A percentile compares a stretch with the other conserved stretches of the same genome.
These are phyloP conservation scores for Eulimnadia texana DNA, from an alignment of 1,140 invertebrate genomes.

Conservation along the genomic window DNA sequence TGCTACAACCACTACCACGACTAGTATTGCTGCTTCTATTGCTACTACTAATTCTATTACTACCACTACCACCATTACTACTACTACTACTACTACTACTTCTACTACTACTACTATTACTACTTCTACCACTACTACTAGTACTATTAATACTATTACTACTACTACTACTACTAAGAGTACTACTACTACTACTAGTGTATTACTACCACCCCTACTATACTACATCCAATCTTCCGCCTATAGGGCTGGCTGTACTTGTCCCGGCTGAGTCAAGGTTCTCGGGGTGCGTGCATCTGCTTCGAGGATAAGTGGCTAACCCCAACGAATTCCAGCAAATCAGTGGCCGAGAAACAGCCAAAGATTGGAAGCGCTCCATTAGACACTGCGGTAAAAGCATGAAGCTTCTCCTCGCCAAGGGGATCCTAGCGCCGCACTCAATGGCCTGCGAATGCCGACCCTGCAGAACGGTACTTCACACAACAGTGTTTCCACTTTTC, in stretches of 20 bases:
- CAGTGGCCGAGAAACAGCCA: slow-evolving; percentile 35
- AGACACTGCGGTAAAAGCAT: slow-evolving; percentile 36
- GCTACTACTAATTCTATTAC: not conserved
- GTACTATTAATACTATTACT: not conserved
- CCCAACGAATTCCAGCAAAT: slow-evolving; percentile 37
- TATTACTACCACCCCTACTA: not conserved
- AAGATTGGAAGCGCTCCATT: slow-evolving; percentile 37
- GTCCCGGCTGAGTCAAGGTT: slow-evolving; percentile 32
- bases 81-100: not conserved
- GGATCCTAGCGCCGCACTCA: slow-evolving; percentile 32
- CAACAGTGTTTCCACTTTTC: too few relatives aligned
- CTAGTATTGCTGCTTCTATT: not conserved
- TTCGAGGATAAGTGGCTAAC: slow-evolving; percentile 34
- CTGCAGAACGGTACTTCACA: slow-evolving; percentile 23
- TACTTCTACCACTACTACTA: not conserved
- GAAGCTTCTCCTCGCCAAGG: slow-evolving; percentile 35
- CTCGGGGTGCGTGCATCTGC: slow-evolving; percentile 32
- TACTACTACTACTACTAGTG: not conserved
- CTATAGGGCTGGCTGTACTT: slow-evolving; percentile 27
- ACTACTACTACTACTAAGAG: too few relatives aligned
- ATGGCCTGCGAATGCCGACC: slow-evolving; percentile 31
- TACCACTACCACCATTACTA: not conserved
- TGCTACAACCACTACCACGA: too few relatives aligned
- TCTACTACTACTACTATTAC: not conserved
- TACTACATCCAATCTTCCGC: not conserved